These are phyloP conservation scores for Eulimnadia texana DNA, from an alignment of 1,140 invertebrate genomes.

Conservation along the genomic window DNA sequence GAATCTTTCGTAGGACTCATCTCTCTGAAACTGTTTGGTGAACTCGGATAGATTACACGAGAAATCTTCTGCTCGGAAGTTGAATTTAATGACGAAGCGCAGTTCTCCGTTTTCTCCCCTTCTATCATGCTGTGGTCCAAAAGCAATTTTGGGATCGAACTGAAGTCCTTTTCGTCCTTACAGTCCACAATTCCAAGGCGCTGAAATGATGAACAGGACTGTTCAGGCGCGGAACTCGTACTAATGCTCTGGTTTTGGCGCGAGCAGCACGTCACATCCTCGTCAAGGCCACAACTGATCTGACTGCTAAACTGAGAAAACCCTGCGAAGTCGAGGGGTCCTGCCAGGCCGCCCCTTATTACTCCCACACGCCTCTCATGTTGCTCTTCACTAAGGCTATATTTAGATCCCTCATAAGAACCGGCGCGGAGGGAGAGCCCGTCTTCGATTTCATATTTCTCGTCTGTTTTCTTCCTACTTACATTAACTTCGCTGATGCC, in stretches of 20 bases:
- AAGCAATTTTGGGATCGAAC: not conserved
- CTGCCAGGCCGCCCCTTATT: not conserved
- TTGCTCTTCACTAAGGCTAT: not conserved
- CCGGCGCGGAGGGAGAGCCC: not conserved
- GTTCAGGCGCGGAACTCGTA: not conserved
- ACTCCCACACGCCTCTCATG: not conserved
- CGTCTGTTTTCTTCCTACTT: no score
- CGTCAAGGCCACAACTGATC: not conserved
- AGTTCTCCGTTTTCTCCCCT: not conserved
- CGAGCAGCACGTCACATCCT: slow-evolving; percentile 6
- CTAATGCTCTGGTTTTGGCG: not conserved
- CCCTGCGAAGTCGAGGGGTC: not conserved
- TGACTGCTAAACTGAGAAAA: not conserved
- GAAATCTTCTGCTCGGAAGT: no score
- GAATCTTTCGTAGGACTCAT: no score
- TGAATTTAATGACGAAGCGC: not conserved
- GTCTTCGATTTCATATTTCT: not conserved
- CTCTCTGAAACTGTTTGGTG: no score
- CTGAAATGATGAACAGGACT: not conserved
- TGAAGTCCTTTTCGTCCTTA: not conserved
- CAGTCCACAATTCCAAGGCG: not conserved
- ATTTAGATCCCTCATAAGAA: not conserved
- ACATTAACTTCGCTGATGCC: no score
- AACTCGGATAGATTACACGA: no score
- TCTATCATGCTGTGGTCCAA: not conserved